Evolutionary conservation across 2,888 invertebrate genomes (phyloP).

Genomic region (Drosophila borealis): DNA sequence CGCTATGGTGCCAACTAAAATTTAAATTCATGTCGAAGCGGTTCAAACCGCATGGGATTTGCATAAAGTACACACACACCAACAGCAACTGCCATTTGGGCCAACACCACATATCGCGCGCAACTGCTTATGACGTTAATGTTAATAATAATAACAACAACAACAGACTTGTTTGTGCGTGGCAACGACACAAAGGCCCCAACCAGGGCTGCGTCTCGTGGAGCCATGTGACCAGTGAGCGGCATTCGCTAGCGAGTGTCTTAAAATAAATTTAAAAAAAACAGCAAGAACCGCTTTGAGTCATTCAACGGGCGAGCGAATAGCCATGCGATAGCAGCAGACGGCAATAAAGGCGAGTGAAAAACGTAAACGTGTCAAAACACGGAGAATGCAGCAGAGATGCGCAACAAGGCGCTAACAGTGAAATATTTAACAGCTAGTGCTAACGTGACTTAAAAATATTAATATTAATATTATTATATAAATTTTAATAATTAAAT

Average conservation of each 20-base stretch:
- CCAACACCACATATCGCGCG: constrained; percentile 36
- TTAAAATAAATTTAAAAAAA: constrained; percentile 7
- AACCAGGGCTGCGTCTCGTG: constrained; percentile 9
- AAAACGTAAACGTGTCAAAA: constrained; percentile 69
- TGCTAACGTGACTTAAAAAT: no score
- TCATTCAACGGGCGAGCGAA: constrained; percentile 44
- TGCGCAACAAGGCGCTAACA: constrained; percentile 9
- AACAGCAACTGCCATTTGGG: constrained; percentile 44
- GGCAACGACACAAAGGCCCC: constrained; percentile 27
- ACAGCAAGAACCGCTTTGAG: constrained; percentile 44
- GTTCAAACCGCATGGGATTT: constrained; percentile 66
- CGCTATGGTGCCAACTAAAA: constrained; percentile 33
- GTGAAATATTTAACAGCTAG: neutral
- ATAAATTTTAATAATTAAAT: no score
- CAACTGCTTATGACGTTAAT: constrained; percentile 26
- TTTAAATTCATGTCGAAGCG: constrained; percentile 72
- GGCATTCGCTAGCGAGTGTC: constrained; percentile 34
- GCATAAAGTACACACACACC: constrained; percentile 36
- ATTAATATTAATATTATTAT: no score
- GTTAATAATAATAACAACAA: constrained; percentile 34
- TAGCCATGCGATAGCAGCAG: constrained; percentile 15
- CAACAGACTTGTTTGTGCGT: constrained; percentile 21
- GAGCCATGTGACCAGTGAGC: constrained; percentile 50
- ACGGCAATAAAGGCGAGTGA: constrained; percentile 37
- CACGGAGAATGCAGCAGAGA: constrained; percentile 27